A percentile compares a stretch with the other conserved stretches of the same genome.
These are phyloP conservation scores for Bradypodion ventrale DNA, from an alignment of 2,797 vertebrate species.

Conservation along the genomic window DNA sequence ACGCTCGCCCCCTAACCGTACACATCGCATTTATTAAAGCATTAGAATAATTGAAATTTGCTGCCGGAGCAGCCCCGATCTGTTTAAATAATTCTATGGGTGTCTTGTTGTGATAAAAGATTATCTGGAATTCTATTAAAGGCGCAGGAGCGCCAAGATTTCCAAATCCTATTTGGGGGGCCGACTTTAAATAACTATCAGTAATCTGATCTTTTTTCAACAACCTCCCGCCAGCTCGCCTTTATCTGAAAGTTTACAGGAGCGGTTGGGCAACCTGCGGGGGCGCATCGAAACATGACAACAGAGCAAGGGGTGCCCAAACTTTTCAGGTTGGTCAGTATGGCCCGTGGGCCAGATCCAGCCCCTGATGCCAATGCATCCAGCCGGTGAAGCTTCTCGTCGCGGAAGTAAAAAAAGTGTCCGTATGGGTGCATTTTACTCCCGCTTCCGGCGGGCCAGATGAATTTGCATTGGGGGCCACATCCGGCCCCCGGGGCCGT, in stretches of 20 bases:
- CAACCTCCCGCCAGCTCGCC: slow-evolving; percentile 78
- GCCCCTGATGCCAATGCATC: too few species aligned
- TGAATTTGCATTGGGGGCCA: too few species aligned
- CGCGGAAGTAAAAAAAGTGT: too few species aligned
- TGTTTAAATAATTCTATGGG: slow-evolving; percentile 94
- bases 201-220: slow-evolving; percentile 83
- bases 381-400: too few species aligned
- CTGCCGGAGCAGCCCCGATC: slow-evolving; percentile 85
- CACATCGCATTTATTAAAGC: slow-evolving; percentile 91
- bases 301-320: too few species aligned
- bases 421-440: too few species aligned
- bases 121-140: slow-evolving; percentile 94
- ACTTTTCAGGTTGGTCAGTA: too few species aligned
- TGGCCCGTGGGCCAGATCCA: too few species aligned
- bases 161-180: slow-evolving; percentile 86
- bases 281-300: too few species aligned
- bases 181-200: slow-evolving; percentile 84
- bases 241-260: slow-evolving; percentile 88
- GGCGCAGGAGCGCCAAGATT: slow-evolving; percentile 83
- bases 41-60: slow-evolving; percentile 97
- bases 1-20: slow-evolving; percentile 73
- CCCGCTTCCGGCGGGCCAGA: too few species aligned
- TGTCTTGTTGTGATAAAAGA: slow-evolving; percentile 93
- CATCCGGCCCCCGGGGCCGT: too few species aligned
- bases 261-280: slow-evolving; percentile 74